These are phyloP conservation scores for Orius laevigatus DNA, from an alignment of 1,140 invertebrate species.

Conservation along the genomic window DNA sequence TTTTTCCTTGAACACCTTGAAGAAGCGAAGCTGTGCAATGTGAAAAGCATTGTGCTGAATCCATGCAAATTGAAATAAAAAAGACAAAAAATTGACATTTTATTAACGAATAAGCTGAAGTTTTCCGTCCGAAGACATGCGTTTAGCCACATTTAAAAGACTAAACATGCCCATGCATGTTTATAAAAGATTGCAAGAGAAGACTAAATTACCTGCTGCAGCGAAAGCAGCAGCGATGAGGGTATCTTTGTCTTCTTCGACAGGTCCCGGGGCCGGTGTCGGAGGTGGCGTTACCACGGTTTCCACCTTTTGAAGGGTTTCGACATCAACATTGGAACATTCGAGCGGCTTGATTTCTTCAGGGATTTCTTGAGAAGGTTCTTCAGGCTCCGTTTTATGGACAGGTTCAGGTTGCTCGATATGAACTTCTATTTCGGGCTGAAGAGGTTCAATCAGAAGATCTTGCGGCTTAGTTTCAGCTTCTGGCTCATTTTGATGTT, in stretches of 20 bases:
- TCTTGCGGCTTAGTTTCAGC: background rate
- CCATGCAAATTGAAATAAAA: background rate
- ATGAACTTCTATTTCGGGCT: no score
- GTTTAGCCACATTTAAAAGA: background rate
- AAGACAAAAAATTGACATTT: background rate
- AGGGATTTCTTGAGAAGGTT: background rate
- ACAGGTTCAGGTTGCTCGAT: no score
- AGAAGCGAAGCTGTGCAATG: background rate
- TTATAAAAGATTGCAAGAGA: background rate
- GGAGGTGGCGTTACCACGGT: conserved; percentile 13
- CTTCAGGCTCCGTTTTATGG: background rate
- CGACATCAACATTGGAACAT: background rate
- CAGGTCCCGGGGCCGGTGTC: conserved; percentile 16
- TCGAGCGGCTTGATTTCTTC: conserved; percentile 2
- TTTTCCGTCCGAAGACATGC: no score
- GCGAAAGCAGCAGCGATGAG: conserved; percentile 15
- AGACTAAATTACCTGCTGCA: conserved; percentile 12
- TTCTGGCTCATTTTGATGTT: background rate
- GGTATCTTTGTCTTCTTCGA: conserved; percentile 9
- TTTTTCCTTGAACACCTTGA: conserved; percentile 10
- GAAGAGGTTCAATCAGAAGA: no score
- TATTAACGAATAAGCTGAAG: no score
- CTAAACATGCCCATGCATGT: background rate
- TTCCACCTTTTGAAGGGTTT: background rate
- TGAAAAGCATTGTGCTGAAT: background rate